Evolutionary conservation across 2,888 invertebrate species (phyloP).

Genomic region (Poecilobothrus nobilitatus): DNA sequence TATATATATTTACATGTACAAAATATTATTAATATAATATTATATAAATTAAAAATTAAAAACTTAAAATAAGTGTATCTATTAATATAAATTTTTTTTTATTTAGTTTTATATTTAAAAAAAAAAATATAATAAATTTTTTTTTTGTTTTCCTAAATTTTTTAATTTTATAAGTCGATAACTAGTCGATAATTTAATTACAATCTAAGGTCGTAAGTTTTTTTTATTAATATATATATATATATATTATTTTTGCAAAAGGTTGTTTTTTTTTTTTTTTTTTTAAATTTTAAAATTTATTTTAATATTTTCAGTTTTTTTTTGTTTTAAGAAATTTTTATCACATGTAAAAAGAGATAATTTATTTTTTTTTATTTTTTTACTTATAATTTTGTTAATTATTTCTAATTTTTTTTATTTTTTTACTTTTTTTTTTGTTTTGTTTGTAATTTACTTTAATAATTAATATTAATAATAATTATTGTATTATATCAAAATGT

Average conservation of each 20-base stretch:
- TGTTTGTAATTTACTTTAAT: too few species aligned
- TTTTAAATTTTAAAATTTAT: not conserved
- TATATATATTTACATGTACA: too few species aligned
- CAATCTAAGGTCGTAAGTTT: not conserved
- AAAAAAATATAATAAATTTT: too few species aligned
- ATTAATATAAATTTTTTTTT: too few species aligned
- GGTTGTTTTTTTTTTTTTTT: not conserved
- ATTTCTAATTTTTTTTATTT: not conserved
- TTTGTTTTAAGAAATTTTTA: not conserved
- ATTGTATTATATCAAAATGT: not conserved
- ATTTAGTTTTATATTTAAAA: too few species aligned
- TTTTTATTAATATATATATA: too few species aligned
- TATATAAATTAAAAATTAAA: too few species aligned
- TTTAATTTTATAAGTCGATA: not conserved
- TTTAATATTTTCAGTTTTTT: not conserved
- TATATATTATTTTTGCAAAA: not conserved
- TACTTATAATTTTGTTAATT: not conserved
- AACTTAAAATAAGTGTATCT: too few species aligned
- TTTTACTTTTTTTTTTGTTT: not conserved
- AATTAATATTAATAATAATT: not conserved
- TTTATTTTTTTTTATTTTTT: not conserved
- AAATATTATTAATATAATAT: too few species aligned
- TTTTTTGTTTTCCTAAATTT: too few species aligned
- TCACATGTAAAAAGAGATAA: conserved; percentile 2
- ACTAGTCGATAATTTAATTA: not conserved